Percentiles rank a stretch among this genome's conserved stretches.
phyloP scores from a whole-genome alignment of 2,888 invertebrate species.

The Chironomus riparius region DNA sequence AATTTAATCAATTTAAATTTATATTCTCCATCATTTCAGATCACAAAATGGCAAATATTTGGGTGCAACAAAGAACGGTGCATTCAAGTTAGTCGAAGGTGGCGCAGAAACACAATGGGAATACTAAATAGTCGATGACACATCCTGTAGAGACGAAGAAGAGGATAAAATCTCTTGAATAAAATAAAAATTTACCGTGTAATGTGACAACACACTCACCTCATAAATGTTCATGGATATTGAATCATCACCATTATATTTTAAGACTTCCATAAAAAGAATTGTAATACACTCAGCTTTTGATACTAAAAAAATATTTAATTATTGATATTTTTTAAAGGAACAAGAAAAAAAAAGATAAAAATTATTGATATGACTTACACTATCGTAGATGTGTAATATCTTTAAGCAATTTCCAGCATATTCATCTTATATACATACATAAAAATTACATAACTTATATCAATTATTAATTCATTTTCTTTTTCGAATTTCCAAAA shows the following conservation, averaged over 20 bases:
- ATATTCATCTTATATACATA: neutral
- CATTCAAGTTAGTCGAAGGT: slow-evolving; percentile 72
- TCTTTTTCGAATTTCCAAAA: neutral
- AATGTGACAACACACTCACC: neutral
- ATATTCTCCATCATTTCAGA: slow-evolving; percentile 31
- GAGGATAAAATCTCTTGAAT: neutral
- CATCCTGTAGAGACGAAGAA: neutral
- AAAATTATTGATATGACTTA: neutral
- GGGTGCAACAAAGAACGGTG: slow-evolving; percentile 84
- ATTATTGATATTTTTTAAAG: neutral
- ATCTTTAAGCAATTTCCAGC: neutral
- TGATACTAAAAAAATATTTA: neutral
- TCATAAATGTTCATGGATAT: neutral
- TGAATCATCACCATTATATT: slow-evolving; percentile 2
- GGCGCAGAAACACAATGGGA: slow-evolving; percentile 87
- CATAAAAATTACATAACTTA: neutral
- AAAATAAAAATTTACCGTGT: neutral
- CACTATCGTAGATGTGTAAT: neutral
- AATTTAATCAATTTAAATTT: neutral
- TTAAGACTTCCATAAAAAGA: neutral
- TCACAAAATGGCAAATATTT: slow-evolving; percentile 62
- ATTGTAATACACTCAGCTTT: neutral
- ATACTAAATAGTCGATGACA: slow-evolving; percentile 59
- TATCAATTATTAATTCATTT: neutral
- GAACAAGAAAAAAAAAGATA: neutral